Base-by-base conservation (phyloP, 2,888 invertebrate genomes). In the Trichopria drosophilae region DNA sequence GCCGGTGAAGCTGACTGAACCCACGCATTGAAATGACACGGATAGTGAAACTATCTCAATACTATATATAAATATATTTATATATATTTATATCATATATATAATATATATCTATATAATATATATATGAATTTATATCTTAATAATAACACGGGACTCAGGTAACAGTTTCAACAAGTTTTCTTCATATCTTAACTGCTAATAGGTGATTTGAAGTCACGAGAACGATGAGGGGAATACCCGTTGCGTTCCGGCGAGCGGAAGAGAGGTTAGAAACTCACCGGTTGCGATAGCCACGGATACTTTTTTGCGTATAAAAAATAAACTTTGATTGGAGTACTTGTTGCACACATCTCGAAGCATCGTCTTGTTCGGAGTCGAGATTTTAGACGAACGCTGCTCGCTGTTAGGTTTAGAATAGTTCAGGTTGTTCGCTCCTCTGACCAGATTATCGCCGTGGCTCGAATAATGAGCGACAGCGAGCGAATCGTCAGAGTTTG, bases 381-480 rank as follows among this genome's bases (percentile, higher is more conserved):
- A 39, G 32, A 18, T 40, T 24, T 24, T 22, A 32, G 19, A 31
- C 32, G 43, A 16, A 12, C 28, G 28, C 28, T 29, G 3, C 18
- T 35, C 35, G 13, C 35, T 6, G 10, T 13, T 28, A 28, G 12
- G 28, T 3, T 3, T 29, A 29, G 29, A 29, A 15, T 12, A 29
- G 15, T 10, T 29, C 29, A 29, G 29, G 15, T 29, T 29, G 15
- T 29, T 13, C 15, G 29, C 15, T 29, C 15, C 29, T 29, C 15
- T 6, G 29, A 13, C 29, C n/a, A n/a, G n/a, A 46, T 51, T 65
- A 68, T 60, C 69, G 69, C 65, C 69, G 67, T 37, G 70, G 65
- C 48, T 75, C 75, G 56, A 74, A 72, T 60, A 75, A 68, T 29
- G 75, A 75, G 56, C 73, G 72, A 62, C 73, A 73, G 65, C 74